Conservation (phyloP, 1,140 invertebrate species). For the Vanessa tameamea region DNA sequence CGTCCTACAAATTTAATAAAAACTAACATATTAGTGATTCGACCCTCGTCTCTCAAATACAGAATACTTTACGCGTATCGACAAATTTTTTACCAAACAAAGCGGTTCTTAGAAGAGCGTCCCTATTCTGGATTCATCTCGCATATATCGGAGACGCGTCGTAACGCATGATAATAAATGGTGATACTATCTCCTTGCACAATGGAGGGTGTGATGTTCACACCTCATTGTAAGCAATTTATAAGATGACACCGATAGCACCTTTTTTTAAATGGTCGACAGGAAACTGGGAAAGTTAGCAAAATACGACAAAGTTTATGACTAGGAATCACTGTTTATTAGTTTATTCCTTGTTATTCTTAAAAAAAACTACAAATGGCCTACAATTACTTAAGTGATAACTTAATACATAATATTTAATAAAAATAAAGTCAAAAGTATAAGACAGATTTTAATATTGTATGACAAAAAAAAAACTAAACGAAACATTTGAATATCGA, state of each 20-base stretch:
- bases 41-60: slow-evolving; percentile 29
- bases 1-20: slow-evolving; percentile 16
- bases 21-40: slow-evolving; percentile 21
- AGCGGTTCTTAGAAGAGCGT: slow-evolving; percentile 54
- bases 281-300: slow-evolving; percentile 7
- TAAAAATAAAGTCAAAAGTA: no score
- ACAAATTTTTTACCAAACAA: slow-evolving; percentile 54
- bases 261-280: slow-evolving; percentile 11
- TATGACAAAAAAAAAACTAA: no score
- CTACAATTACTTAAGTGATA: no score
- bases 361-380: no score
- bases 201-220: slow-evolving; percentile 51
- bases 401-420: no score
- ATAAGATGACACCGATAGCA: slow-evolving; percentile 24
- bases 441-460: no score
- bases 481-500: neutral
- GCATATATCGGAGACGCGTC: slow-evolving; percentile 40
- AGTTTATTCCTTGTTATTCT: no score
- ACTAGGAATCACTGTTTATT: neutral
- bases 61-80: slow-evolving; percentile 56
- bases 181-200: slow-evolving; percentile 56
- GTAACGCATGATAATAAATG: slow-evolving; percentile 51
- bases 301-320: neutral
- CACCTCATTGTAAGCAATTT: slow-evolving; percentile 49
- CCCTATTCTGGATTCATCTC: slow-evolving; percentile 56